Evolutionary conservation across 1,140 invertebrate species (phyloP).

Genomic region (Eubasilissa regina): DNA sequence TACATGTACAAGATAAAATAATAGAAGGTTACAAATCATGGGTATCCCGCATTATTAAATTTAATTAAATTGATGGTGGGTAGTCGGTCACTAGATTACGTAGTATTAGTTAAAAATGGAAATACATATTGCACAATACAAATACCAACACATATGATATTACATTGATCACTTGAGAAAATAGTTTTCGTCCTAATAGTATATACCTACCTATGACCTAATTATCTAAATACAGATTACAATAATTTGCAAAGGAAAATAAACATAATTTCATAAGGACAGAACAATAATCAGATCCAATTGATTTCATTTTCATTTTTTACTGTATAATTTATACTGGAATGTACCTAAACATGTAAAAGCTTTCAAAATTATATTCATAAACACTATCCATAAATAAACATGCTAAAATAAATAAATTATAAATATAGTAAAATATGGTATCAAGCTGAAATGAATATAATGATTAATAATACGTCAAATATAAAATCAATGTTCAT

Average conservation of each 20-base stretch:
- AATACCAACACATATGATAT: slow-evolving; percentile 38
- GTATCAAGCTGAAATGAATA: slow-evolving; percentile 1
- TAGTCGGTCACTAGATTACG: background rate
- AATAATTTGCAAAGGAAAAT: slow-evolving; percentile 15
- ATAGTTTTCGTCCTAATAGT: slow-evolving; percentile 35
- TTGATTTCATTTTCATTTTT: background rate
- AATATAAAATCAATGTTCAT: slow-evolving; percentile 23
- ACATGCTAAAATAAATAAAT: background rate
- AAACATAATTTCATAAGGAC: slow-evolving; percentile 27
- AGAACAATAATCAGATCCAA: slow-evolving; percentile 1
- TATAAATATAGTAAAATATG: slow-evolving; percentile 7
- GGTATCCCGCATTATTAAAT: background rate
- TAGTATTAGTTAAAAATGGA: background rate
- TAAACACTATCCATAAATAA: too few relatives aligned
- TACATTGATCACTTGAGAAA: slow-evolving; percentile 37
- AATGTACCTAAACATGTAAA: slow-evolving; percentile 28
- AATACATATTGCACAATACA: slow-evolving; percentile 19
- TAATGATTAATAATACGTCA: background rate
- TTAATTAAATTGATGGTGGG: background rate
- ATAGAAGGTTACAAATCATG: slow-evolving; percentile 5
- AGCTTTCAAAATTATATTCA: too few relatives aligned
- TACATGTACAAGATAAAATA: background rate
- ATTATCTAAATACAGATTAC: slow-evolving; percentile 2
- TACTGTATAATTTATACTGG: background rate
- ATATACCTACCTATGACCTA: slow-evolving; percentile 28